A percentile compares a stretch with the other conserved stretches of the same genome.
These are phyloP conservation scores for Carettochelys insculpta DNA, from an alignment of 2,113 vertebrate species.

Conservation along the genomic window DNA sequence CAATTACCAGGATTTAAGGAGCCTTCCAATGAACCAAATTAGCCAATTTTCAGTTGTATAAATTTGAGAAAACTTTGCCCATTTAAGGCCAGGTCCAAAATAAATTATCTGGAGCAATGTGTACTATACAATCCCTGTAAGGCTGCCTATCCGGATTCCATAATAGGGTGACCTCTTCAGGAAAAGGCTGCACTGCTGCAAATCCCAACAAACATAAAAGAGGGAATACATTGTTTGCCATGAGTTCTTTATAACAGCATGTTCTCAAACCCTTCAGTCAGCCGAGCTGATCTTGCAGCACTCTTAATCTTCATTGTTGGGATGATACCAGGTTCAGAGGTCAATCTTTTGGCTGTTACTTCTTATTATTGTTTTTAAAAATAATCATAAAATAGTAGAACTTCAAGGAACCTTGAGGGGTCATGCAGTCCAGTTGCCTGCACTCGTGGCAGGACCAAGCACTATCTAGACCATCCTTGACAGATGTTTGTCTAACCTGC, in stretches of 20 bases:
- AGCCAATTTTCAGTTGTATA: background rate
- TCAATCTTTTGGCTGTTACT: background rate
- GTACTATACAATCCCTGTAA: background rate
- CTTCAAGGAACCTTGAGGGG: no score
- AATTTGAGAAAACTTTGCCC: background rate
- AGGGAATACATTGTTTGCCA: background rate
- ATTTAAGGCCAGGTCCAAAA: background rate
- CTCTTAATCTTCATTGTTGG: background rate
- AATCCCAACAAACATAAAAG: background rate
- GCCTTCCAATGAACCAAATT: background rate
- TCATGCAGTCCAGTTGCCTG: no score
- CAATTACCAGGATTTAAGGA: background rate
- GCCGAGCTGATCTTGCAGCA: background rate
- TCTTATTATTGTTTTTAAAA: background rate
- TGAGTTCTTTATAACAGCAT: background rate
- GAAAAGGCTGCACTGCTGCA: slow-evolving; percentile 22
- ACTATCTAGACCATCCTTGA: no score
- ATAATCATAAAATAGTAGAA: no score
- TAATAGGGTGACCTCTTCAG: background rate
- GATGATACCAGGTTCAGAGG: rapidly evolving
- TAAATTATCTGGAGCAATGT: background rate
- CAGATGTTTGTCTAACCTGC: no score
- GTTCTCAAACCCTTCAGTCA: background rate
- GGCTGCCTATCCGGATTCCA: background rate
- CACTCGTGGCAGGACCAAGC: no score